phyloP scores from a whole-genome alignment of 1,140 invertebrate genomes.

The Agrypnia vestita region DNA sequence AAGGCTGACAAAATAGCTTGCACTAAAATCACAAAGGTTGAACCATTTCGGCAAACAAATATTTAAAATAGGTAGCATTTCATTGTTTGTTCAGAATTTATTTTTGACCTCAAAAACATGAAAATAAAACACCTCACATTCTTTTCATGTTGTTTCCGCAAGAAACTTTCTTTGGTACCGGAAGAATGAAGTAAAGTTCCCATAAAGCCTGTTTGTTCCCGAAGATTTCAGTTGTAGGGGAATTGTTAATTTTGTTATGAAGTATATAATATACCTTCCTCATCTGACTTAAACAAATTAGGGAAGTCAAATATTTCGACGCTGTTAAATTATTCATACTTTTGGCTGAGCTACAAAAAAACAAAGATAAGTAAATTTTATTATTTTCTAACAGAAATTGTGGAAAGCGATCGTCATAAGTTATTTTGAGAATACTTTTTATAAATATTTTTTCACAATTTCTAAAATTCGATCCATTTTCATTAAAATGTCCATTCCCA shows the following conservation, averaged over 20 bases:
- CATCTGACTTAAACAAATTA: background rate
- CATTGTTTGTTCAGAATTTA: too few species aligned
- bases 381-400: too few species aligned
- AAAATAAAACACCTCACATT: constrained; percentile 17
- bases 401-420: too few species aligned
- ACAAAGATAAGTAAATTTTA: background rate
- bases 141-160: constrained; percentile 39
- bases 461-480: too few species aligned
- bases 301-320: background rate
- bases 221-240: constrained; percentile 27
- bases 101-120: background rate
- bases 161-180: background rate
- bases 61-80: too few species aligned
- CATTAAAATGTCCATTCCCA: too few species aligned
- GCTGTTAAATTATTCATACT: background rate
- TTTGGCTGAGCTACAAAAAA: background rate
- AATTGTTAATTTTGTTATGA: constrained; percentile 46
- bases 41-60: too few species aligned
- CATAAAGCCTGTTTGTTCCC: constrained; percentile 2
- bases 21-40: too few species aligned
- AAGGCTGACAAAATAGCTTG: too few species aligned
- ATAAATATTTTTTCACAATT: too few species aligned
- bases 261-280: constrained; percentile 12
- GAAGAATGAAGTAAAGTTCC: background rate
- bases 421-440: too few species aligned